phyloP scores from a whole-genome alignment of 2,797 vertebrate species.

The Emys orbicularis region DNA sequence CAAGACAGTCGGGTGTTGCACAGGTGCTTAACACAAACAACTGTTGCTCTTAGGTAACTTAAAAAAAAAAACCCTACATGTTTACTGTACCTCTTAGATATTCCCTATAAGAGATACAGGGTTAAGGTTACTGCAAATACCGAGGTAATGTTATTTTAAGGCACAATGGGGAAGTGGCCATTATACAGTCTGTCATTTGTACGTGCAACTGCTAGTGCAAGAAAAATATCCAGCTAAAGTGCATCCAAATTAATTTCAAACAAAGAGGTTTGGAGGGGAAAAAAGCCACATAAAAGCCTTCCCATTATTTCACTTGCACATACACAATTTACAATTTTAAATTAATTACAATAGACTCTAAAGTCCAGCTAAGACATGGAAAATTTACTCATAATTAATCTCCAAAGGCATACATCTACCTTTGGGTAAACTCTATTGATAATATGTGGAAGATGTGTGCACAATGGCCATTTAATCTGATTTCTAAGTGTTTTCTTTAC shows the following conservation, averaged over 20 bases:
- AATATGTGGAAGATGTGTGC: not conserved
- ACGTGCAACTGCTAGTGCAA: not conserved
- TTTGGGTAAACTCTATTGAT: rapidly evolving
- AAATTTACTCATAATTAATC: not conserved
- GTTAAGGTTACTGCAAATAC: rapidly evolving
- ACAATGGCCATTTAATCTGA: not conserved
- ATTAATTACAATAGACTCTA: not conserved
- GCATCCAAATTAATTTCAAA: conserved; percentile 63
- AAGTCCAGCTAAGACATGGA: not conserved
- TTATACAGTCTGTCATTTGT: not conserved
- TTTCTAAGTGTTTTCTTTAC: not conserved
- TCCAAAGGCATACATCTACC: not conserved
- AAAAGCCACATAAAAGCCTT: not conserved
- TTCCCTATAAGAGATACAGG: not conserved
- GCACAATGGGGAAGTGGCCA: not conserved
- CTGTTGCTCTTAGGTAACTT: not conserved
- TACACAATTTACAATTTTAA: not conserved
- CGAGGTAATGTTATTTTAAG: not conserved
- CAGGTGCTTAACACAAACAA: not conserved
- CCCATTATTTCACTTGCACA: not conserved
- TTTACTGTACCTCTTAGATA: not conserved
- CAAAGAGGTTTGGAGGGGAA: conserved; percentile 22
- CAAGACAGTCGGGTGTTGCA: not conserved
- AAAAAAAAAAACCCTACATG: not conserved
- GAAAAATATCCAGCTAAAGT: conserved; percentile 21